Base-by-base conservation (phyloP, 2,797 vertebrate genomes). In the Iguana delicatissima region DNA sequence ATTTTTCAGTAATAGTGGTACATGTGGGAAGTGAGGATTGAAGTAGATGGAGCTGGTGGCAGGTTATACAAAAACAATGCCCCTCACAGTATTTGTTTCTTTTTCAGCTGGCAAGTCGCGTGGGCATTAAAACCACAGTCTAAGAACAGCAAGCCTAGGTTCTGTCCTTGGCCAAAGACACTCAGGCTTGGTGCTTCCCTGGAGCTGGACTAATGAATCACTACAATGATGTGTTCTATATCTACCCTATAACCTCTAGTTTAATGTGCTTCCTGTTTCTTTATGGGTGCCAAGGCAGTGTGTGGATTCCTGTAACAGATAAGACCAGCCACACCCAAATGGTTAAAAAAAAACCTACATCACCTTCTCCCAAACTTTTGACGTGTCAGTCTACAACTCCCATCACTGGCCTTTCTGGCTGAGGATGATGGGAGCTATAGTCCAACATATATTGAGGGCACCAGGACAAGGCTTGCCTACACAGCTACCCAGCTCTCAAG, bases 231-330 rank as follows among this genome's bases (percentile, higher is more conserved):
- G 94, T 96, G 95, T 94, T 96, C 91, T 95, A 89, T 92, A 38
- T 35, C 86, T 92, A 85, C n/a, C 59, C 88, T 92, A 96, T 94
- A 85, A 93, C 12, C 79, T 91, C 92, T 73, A 87, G 76, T 84
- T 79, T 94, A 92, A 95, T 96, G 95, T 97, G 96, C 95, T 96
- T 95, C 90, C 93, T 64, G 85, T 69, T 93, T 94, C 89, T 32
- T 59, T 62, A 87, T 76, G 81, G 20, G 73, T 87, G 86, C 94
- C 74, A 90, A 89, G 84, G 64, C 69, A 92, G 85, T 0, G 0
- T 2, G 10, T 72, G 74, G 62, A 62, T 88, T 89, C 89, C 85
- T 87, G 88, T 69, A 59, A 80, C 18, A 46, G 76, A 87, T 46
- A 50, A 93, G 84, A 90, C 92, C 84, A 84, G 42, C 22, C 91